Evolutionary conservation across 2,113 vertebrate species (phyloP), one percentile per base, ranked within the genome.

Genomic region (Sinocyclocheilus maitianheensis): DNA sequence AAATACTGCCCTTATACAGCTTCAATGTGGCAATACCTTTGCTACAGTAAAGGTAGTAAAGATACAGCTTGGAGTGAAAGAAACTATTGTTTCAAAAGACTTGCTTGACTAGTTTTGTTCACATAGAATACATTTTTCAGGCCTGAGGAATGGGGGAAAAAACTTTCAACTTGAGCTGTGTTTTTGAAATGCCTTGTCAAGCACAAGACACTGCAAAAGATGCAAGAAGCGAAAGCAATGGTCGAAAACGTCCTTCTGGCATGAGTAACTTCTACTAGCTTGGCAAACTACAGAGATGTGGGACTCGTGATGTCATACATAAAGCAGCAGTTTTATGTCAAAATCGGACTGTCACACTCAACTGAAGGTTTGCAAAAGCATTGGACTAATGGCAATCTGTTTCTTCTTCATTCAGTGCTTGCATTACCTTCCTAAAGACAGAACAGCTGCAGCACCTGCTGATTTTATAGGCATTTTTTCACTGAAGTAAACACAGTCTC

Each of bases 381-480:
- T 4, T 16, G 48, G 24, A 72, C 10, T 26, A 71, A 71, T 55
- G 51, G 48, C 63, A 60, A 65, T 80, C 51, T 7, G 34, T 4
- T 24, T 79, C 30, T 30, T 12, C 51, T 85, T 53, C 34, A 43
- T 46, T 58, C n/a, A 20, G 13, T 26, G 46, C 77, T 60, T 48
- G 72, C 20, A 51, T 40, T 48, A 60, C 40, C 58, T 48, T 76
- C 55, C 51, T 62, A 62, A 24, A 77, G 43, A 58, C 82, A 76
- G 34, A 37, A 43, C 82, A 84, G 37, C 37, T 63, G 83, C 40
- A 63, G 77, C 67, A 86, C 53, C 77, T 86, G 84, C 77, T 74
- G 67, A 51, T 48, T 77, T 86, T 86, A 81, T 46, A 40, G 43
- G 67, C n/a, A 58, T 72, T 37, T 86, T 85, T 85, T 81, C 18